Evolutionary conservation across 2,888 invertebrate species (phyloP), one percentile per base, ranked within the genome.

Genomic region (Tachystola acroxantha): DNA sequence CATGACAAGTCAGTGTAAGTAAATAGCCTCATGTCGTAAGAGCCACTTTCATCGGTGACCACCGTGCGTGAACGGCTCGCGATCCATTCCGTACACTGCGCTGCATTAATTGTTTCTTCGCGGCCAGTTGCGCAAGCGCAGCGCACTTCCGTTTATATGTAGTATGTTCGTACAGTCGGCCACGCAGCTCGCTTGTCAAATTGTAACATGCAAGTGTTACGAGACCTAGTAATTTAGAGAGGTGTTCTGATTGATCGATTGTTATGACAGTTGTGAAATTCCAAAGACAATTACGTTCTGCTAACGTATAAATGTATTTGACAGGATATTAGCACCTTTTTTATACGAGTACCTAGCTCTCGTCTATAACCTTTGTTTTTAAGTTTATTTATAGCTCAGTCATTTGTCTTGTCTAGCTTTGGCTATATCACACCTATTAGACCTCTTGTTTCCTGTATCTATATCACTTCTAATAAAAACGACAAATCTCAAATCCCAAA

Each of bases 21-120:
- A 59, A 58, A 60, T 55, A 57, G 32, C 56, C 42, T 34, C 38
- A 42, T 72, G 67, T 65, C 58, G 70, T 71, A 74, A 73, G 48
- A 52, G 35, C 45, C 58, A 73, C 78, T 78, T 79, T 79, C 78
- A 64, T 76, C 54, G 7, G 54, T 53, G 57, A 38, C 46, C 64
- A 64, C 53, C 48, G 56, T 64, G 74, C 74, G 77, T 79, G 76
- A 74, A 74, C 66, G 46, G n/a, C 39, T 46, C 37, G 31, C 36
- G 42, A 46, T 48, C 47, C 48, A 53, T 61, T 63, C 32, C 37
- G 22, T 28, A 24, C 56, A 57, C 51, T 57, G 51, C 47, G 40
- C 39, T 55, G 61, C 57, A 60, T 67, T 66, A 60, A 70, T 72
- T 72, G 67, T 69, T 67, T 67, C 62, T 61, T 57, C 62, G 45